A percentile compares a stretch with the other conserved stretches of the same genome.
Conservation (phyloP, 35 echinoderm and acorn worm species). For the Amphiura filiformis region DNA sequence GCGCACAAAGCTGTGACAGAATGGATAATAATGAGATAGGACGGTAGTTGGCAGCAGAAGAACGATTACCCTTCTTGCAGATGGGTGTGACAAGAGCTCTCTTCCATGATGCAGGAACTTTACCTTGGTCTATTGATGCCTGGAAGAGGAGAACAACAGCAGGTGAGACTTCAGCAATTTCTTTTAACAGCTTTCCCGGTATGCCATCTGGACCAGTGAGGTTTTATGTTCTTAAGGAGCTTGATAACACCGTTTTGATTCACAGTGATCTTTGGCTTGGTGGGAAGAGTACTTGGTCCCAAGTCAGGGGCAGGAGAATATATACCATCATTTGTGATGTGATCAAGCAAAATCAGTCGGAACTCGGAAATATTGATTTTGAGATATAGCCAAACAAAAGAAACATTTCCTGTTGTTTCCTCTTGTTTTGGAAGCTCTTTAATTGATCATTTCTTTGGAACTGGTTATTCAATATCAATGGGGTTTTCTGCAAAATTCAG, state of each 20-base stretch:
- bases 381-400: no score
- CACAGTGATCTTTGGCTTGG: not conserved
- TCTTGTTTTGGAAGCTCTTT: no score
- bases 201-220: not conserved
- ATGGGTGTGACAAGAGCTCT: constrained; percentile 15
- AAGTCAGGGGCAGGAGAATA: not conserved
- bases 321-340: not conserved
- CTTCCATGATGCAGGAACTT: constrained; percentile 25
- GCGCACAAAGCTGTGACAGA: not conserved
- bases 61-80: constrained; percentile 23
- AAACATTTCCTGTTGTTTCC: no score
- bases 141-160: constrained; percentile 21
- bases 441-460: no score
- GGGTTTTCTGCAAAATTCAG: no score
- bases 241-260: not conserved
- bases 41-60: not conserved
- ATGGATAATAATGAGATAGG: not conserved
- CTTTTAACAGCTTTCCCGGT: not conserved
- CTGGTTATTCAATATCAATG: no score
- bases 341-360: no score
- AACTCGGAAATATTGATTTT: no score
- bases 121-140: not conserved
- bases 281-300: not conserved
- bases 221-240: not conserved
- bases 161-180: constrained; percentile 4